Conservation (phyloP, 2,113 vertebrate genomes). For the Proteles cristata region DNA sequence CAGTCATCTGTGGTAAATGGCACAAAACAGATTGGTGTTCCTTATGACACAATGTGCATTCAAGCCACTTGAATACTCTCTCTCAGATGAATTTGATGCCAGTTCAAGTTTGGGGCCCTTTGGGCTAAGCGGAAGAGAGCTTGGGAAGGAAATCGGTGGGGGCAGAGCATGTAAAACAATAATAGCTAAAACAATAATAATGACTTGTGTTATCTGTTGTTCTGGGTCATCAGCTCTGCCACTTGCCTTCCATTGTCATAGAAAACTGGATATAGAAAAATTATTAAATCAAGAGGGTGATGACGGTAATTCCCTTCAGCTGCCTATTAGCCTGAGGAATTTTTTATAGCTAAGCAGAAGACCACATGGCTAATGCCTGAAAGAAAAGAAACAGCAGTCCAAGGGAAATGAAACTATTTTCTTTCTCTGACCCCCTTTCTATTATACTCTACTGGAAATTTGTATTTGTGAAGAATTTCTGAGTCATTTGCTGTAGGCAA, state of each 20-base stretch:
- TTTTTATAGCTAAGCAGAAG: slow-evolving; percentile 26
- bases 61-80: not conserved
- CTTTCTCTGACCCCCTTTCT: not conserved
- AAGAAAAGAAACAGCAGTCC: slow-evolving; percentile 51
- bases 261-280: slow-evolving; percentile 55
- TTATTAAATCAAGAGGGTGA: slow-evolving; percentile 34
- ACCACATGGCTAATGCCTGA: not conserved
- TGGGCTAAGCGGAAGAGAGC: not conserved
- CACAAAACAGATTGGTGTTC: slow-evolving; percentile 36
- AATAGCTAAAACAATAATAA: not conserved
- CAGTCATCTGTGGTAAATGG: slow-evolving; percentile 15
- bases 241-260: not conserved
- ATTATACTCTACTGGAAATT: slow-evolving; percentile 40
- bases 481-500: slow-evolving; percentile 56
- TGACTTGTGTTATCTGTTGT: not conserved
- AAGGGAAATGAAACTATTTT: slow-evolving; percentile 25
- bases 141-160: not conserved
- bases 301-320: not conserved
- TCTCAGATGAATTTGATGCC: not conserved
- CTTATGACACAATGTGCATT: not conserved
- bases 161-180: not conserved
- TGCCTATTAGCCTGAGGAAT: not conserved
- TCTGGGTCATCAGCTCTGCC: not conserved
- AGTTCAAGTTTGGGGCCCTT: not conserved
- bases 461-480: slow-evolving; percentile 63